Conservation (phyloP, 2,113 vertebrate species). For the Loxodonta africana region DNA sequence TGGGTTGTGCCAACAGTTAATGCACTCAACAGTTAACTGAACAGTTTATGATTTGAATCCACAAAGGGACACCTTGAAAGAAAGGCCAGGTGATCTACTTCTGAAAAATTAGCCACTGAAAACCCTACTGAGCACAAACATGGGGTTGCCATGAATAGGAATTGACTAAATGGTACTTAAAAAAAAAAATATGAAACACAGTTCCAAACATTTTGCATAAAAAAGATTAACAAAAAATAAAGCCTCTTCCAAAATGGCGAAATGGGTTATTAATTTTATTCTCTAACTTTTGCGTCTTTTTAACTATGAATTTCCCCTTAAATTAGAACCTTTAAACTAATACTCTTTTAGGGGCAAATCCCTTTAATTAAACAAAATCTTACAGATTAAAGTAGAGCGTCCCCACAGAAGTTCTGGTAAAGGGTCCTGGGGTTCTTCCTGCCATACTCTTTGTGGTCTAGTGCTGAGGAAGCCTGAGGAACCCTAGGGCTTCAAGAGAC, state of each 20-base stretch:
- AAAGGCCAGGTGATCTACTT: too few relatives aligned
- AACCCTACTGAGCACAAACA: too few relatives aligned
- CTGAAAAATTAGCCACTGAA: too few relatives aligned
- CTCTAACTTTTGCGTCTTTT: background rate
- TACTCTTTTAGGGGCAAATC: background rate
- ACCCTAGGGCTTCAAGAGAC: background rate
- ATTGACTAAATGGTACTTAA: too few relatives aligned
- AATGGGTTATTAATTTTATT: constrained; percentile 33
- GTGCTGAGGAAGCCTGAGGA: background rate
- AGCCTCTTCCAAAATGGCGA: background rate
- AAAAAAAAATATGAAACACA: background rate
- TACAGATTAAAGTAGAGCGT: background rate
- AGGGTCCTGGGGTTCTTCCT: background rate
- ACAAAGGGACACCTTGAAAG: too few relatives aligned
- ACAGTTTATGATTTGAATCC: too few relatives aligned
- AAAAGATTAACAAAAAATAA: background rate
- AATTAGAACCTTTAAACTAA: background rate
- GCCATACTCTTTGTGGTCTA: background rate
- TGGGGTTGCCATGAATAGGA: too few relatives aligned
- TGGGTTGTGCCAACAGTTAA: too few relatives aligned
- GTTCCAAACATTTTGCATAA: background rate
- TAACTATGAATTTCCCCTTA: background rate
- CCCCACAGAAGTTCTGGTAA: background rate
- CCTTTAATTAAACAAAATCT: background rate
- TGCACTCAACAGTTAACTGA: too few relatives aligned